Percentiles rank a stretch among this genome's conserved stretches.
These are phyloP conservation scores for Timema cristinae DNA, from an alignment of 2,888 invertebrate species.

Conservation along the genomic window DNA sequence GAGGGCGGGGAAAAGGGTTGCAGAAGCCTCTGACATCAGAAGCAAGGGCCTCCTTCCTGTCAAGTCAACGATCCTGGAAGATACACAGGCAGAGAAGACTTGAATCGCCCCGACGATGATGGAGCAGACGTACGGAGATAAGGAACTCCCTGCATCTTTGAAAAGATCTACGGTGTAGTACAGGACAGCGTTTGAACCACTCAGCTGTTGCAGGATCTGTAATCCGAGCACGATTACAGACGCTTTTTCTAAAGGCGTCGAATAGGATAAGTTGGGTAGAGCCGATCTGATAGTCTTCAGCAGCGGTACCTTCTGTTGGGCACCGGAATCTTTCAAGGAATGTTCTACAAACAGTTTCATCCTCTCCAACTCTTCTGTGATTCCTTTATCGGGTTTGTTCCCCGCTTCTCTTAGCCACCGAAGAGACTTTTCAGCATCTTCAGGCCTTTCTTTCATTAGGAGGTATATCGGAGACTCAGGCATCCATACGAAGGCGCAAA, in stretches of 20 bases:
- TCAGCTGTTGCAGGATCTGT: constrained; percentile 1
- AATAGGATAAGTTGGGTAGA: background rate
- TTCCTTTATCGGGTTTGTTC: background rate
- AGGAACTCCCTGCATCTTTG: constrained; percentile 58
- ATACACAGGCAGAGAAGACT: constrained; percentile 41
- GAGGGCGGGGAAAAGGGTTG: background rate
- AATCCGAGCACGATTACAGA: background rate
- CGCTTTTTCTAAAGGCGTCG: background rate
- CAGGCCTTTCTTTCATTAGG: background rate
- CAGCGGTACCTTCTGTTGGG: background rate
- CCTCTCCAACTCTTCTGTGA: background rate
- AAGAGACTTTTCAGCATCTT: constrained; percentile 3
- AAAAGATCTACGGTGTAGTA: constrained; percentile 78
- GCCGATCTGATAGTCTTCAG: background rate
- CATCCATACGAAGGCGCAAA: constrained; percentile 4
- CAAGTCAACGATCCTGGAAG: background rate
- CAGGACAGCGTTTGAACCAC: constrained; percentile 43
- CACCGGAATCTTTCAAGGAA: background rate
- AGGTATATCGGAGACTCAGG: background rate
- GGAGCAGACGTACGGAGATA: constrained; percentile 61
- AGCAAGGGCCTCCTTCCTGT: background rate
- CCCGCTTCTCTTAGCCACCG: background rate
- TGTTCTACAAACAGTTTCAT: background rate
- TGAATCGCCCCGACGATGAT: constrained; percentile 79
- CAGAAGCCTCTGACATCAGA: background rate